Conservation (phyloP, 2,888 invertebrate genomes). For the Melinaea marsaeus region DNA sequence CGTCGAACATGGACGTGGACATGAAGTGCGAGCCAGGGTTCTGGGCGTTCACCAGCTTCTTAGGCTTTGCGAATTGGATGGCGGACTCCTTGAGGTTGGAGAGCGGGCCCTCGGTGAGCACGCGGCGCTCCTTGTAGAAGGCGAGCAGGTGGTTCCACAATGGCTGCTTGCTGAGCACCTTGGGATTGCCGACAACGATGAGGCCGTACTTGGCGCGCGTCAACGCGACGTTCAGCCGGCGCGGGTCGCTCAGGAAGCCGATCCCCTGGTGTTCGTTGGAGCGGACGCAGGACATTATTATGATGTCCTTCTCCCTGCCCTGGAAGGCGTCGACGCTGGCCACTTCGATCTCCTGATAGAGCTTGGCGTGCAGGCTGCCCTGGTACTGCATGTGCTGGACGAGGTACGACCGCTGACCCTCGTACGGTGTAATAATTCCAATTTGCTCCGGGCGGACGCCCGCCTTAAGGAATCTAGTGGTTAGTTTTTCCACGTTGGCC, state of each 20-base stretch:
- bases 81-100: constrained; percentile 97
- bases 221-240: constrained; percentile 97
- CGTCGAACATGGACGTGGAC: constrained; percentile 98
- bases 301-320: constrained; percentile 99
- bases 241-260: constrained; percentile 98
- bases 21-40: constrained; percentile 99
- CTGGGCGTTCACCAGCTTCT: constrained; percentile 94
- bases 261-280: constrained; percentile 99
- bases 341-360: constrained; percentile 99
- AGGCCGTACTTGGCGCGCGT: constrained; percentile 98
- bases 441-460: constrained; percentile 99
- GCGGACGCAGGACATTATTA: constrained; percentile 99
- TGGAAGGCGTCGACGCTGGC: constrained; percentile 99
- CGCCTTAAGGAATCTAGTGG: constrained; percentile 94
- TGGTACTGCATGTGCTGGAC: constrained; percentile 99
- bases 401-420: constrained; percentile 97
- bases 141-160: constrained; percentile 98
- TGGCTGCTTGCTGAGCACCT: constrained; percentile 98
- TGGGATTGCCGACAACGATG: constrained; percentile 99
- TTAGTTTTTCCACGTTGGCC: constrained; percentile 98
- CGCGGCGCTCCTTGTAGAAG: constrained; percentile 98
- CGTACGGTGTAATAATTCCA: constrained; percentile 99
- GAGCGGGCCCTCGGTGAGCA: constrained; percentile 97
- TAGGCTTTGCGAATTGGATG: constrained; percentile 98
- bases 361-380: constrained; percentile 95